Evolutionary conservation across 2,888 invertebrate species (phyloP).

Genomic region (Nemotelus nigrinus): DNA sequence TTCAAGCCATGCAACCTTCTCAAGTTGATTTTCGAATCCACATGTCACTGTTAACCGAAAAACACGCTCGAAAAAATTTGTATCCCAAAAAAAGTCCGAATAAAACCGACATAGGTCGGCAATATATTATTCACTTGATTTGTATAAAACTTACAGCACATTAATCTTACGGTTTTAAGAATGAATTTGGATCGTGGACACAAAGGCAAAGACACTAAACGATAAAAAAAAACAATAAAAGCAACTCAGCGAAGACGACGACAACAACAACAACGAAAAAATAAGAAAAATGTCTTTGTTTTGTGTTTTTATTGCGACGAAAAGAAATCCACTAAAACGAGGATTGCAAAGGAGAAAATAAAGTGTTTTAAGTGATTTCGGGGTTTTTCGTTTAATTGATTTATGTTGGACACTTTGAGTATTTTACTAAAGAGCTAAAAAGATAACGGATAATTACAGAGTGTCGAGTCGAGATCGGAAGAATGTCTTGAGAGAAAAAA

Average conservation of each 20-base stretch:
- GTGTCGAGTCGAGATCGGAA: background rate
- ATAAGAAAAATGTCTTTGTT: background rate
- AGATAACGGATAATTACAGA: constrained; percentile 30
- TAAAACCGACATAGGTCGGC: constrained; percentile 5
- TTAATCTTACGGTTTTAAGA: constrained; percentile 10
- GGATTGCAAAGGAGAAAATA: constrained; percentile 17
- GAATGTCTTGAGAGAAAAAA: background rate
- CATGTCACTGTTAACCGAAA: background rate
- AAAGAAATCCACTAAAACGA: too few relatives aligned
- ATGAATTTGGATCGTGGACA: background rate
- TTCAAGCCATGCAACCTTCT: too few relatives aligned
- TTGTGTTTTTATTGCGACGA: background rate
- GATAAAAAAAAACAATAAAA: too few relatives aligned
- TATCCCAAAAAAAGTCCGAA: too few relatives aligned
- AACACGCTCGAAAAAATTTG: background rate
- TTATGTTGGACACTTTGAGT: constrained; percentile 28
- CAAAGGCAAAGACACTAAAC: too few relatives aligned
- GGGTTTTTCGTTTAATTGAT: constrained; percentile 39
- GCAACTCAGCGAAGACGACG: too few relatives aligned
- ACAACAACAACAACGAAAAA: too few relatives aligned
- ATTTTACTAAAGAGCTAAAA: constrained; percentile 6
- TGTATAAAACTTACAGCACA: constrained; percentile 26
- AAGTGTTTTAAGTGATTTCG: constrained; percentile 33
- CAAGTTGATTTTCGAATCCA: too few relatives aligned
- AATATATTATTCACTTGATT: constrained; percentile 33